Evolutionary conservation across 2,797 vertebrate genomes (phyloP), one percentile per base, ranked within the genome.

Genomic region (Thripadectes ignobilis): DNA sequence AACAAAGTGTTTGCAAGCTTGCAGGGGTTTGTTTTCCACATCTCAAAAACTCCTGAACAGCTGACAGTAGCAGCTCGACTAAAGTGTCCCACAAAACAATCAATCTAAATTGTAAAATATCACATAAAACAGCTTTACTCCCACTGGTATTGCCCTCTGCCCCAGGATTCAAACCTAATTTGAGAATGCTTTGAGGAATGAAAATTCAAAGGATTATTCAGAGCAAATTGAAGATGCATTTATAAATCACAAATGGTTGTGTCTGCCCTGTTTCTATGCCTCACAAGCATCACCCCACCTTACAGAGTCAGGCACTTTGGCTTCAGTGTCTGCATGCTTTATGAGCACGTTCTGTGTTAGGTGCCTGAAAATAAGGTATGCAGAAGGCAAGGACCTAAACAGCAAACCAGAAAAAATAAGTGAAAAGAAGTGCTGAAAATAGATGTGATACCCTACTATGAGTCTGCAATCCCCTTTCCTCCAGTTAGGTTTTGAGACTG

Each of bases 1-100:
- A 26, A 78, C 75, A 92, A 96, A 96, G 95, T 92, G 85, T 85
- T 93, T 84, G 84, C 83, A 89, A 94, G 72, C 73, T 96, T 96
- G 58, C 83, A 59, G 85, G 68, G 88, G 58, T 46, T 89, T 92
- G 68, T 86, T 97, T 96, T 85, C 88, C 82, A 36, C 58, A 73
- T 67, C 83, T 97, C 89, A 95, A 88, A 97, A 97, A 39, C 46
- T 87, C 52, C 52, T 59, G 54, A 94, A 76, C 63, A 92, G 58
- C 81, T 96, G 96, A 96, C 92, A 93, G 83, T 62, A 94, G 76
- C 49, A 89, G 43, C 75, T 95, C 63, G 93, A 24, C 78, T 78
- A 86, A 95, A 65, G 36, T 83, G 79, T 84, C 90, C 89, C 85
- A 83, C 39, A 34, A 82, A 96, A 89, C 43, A 80, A 83, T 90